Percentiles rank a stretch among this genome's conserved stretches.
phyloP scores from a whole-genome alignment of 2,797 vertebrate genomes.

The Pseudochirops cupreus region DNA sequence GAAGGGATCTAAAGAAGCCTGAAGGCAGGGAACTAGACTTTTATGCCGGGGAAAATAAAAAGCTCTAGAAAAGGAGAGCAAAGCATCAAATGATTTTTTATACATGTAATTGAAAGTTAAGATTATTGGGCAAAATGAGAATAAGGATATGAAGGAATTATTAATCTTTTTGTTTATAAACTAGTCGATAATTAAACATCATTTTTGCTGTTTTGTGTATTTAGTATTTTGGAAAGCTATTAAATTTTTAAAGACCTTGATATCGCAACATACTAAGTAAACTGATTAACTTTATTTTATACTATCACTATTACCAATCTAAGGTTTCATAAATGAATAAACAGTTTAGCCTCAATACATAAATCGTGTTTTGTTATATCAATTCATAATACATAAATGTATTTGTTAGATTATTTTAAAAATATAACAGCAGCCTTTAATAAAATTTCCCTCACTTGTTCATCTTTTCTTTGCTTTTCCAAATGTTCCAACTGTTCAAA shows the following conservation, averaged over 20 bases:
- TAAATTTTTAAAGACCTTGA: background rate
- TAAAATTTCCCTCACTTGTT: conserved; percentile 93
- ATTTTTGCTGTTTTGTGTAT: background rate
- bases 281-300: background rate
- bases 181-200: background rate
- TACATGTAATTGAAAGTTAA: background rate
- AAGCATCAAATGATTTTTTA: background rate
- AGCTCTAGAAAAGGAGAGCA: background rate
- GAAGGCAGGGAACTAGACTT: background rate
- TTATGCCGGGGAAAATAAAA: background rate
- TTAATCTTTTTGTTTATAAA: background rate
- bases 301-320: background rate
- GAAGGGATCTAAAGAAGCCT: background rate
- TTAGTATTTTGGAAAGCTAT: background rate
- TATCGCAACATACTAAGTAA: background rate
- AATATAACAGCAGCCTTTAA: conserved; percentile 86
- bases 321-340: background rate
- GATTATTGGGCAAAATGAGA: background rate
- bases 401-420: background rate
- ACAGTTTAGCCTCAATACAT: background rate
- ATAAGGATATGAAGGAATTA: background rate
- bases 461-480: conserved; percentile 94
- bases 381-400: conserved; percentile 6
- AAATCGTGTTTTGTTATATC: background rate
- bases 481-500: conserved; percentile 93